Percentiles rank a stretch among this genome's conserved stretches.
phyloP scores from a whole-genome alignment of 53 echinoderm and acorn worm genomes.

The Holothuria scabra region DNA sequence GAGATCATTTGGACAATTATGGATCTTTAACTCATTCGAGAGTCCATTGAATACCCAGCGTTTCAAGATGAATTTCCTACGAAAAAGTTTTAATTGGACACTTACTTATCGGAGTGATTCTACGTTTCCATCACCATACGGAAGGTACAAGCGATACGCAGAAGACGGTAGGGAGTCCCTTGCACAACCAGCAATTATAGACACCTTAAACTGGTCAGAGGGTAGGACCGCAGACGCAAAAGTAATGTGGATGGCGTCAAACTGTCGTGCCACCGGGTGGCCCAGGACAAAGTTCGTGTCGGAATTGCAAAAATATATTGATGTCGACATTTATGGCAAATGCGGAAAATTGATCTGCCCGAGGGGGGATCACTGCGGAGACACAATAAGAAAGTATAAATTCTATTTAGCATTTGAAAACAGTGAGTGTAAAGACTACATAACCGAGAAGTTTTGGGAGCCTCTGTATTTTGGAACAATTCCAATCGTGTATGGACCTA shows the following conservation, averaged over 20 bases:
- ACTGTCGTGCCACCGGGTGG: constrained; percentile 20
- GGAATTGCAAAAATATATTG: not conserved
- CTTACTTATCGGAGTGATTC: constrained; percentile 18
- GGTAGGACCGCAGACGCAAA: not conserved
- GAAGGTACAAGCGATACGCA: not conserved
- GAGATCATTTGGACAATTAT: constrained; percentile 3
- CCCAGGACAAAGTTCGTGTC: constrained; percentile 25
- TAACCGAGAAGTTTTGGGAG: constrained; percentile 38
- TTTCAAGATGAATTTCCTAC: not conserved
- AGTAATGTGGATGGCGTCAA: constrained; percentile 32
- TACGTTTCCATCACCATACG: constrained; percentile 3
- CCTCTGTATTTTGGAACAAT: constrained; percentile 3
- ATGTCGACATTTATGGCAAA: constrained; percentile 12
- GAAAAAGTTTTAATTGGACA: constrained; percentile 12
- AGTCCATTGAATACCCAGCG: constrained; percentile 4
- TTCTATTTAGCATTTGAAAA: constrained; percentile 24
- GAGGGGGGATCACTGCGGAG: not conserved
- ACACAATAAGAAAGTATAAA: constrained; percentile 22
- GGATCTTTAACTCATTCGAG: constrained; percentile 12
- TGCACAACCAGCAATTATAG: not conserved
- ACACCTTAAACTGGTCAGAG: not conserved
- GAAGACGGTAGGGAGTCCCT: not conserved
- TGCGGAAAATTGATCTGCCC: constrained; percentile 3
- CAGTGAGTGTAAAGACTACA: constrained; percentile 20
- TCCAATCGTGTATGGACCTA: constrained; percentile 18